Percentiles rank a stretch among this genome's conserved stretches.
Evolutionary conservation across 1,140 invertebrate species (phyloP).

Genomic region (Zaprionus camerounensis): DNA sequence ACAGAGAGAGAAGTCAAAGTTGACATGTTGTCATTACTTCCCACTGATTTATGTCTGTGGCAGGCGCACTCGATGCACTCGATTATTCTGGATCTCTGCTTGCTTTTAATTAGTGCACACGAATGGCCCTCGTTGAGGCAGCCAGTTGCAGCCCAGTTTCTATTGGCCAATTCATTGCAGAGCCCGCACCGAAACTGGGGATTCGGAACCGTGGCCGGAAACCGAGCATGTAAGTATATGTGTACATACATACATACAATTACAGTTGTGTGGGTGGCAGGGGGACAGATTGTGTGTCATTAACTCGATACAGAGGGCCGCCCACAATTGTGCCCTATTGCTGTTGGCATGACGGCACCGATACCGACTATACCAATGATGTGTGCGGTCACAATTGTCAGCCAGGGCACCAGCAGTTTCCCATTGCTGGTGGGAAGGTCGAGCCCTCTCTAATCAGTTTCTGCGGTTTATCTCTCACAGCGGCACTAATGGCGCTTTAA

Average conservation of each 20-base stretch:
- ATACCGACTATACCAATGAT: slow-evolving; percentile 47
- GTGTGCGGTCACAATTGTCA: slow-evolving; percentile 47
- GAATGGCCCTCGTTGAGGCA: slow-evolving; percentile 34
- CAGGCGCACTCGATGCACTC: slow-evolving; percentile 39
- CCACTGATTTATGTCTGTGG: slow-evolving; percentile 65
- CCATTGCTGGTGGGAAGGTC: slow-evolving; percentile 65
- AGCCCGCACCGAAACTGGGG: slow-evolving; percentile 15
- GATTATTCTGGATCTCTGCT: slow-evolving; percentile 55
- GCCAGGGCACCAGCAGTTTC: slow-evolving; percentile 55
- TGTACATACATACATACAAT: slow-evolving; percentile 25
- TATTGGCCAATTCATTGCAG: slow-evolving; percentile 82
- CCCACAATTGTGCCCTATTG: slow-evolving; percentile 50
- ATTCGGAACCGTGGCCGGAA: slow-evolving; percentile 24
- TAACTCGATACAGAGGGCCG: slow-evolving; percentile 63
- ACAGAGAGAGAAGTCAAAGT: slow-evolving; percentile 40
- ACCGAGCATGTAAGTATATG: slow-evolving; percentile 18
- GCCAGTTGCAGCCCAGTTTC: slow-evolving; percentile 43
- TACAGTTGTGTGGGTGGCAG: slow-evolving; percentile 39
- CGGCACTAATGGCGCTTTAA: slow-evolving; percentile 69
- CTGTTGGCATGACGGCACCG: slow-evolving; percentile 31
- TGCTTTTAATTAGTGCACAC: slow-evolving; percentile 81
- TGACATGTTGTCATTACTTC: slow-evolving; percentile 51
- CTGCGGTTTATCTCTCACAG: slow-evolving; percentile 56
- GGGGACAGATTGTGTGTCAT: slow-evolving; percentile 73
- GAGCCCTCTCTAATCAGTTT: slow-evolving; percentile 63